Base-by-base conservation (phyloP, 2,113 vertebrate genomes). In the Nycticryphes semicollaris region DNA sequence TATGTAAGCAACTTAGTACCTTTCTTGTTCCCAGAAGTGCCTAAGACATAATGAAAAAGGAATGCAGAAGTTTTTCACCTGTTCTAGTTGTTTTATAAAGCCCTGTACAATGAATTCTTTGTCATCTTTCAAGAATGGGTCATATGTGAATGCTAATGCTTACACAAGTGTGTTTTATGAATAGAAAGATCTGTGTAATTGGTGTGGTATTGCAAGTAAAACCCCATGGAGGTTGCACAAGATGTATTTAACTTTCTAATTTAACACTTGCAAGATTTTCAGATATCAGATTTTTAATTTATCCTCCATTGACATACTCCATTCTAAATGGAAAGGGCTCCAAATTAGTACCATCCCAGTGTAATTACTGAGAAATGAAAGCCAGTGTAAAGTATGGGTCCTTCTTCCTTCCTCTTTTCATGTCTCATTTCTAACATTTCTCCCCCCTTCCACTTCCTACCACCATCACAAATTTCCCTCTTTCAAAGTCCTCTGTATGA, bases 51-150 rank as follows among this genome's bases (percentile, higher is more conserved):
- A 98, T 56, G 48, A 95, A 95, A 97, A 97, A 97, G 94, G 98
- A 98, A 98, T 98, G 98, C 94, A 98, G 95, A 98, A 97, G 96
- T 97, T 97, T 96, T 97, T 97, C 97, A 98, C 97, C 98, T 98
- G 97, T 94, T 96, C 75, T 96, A 96, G 98, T 98, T 95, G 92
- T 97, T 96, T 97, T 97, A 96, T 90, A 97, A 96, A 97, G 60
- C 37, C 43, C 43, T 10, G 3, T 22, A 97, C 95, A 98, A 98
- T 89, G 83, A 88, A 81, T 76, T 96, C 97, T 97, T 98, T 98
- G 97, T 98, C 97, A 97, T 98, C 97, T 94, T 98, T 85, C 70
- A 96, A 97, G 96, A 98, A 98, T 93, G 92, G 96, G 87, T 97
- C 93, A 97, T 96, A 96, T 97, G 86, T 95, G 87, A 96, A 96